A percentile compares a stretch with the other conserved stretches of the same genome.
These are phyloP conservation scores for Ramphastos sulfuratus DNA, from an alignment of 2,113 vertebrate species.

Conservation along the genomic window DNA sequence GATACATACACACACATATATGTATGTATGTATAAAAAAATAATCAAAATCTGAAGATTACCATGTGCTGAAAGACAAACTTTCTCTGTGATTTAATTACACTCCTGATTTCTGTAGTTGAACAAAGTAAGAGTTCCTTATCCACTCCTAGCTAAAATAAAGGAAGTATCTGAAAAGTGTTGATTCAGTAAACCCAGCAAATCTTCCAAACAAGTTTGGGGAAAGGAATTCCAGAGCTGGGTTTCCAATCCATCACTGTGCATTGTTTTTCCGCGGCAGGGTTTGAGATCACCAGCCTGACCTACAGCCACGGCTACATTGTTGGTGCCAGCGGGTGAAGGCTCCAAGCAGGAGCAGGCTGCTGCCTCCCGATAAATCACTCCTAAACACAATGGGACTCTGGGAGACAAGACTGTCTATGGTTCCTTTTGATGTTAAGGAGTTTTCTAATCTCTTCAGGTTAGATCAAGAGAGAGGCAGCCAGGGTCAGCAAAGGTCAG, in stretches of 20 bases:
- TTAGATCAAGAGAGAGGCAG: slow-evolving; percentile 16
- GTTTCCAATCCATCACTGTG: neutral
- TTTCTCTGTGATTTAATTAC: neutral
- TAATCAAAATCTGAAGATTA: neutral
- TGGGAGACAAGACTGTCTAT: neutral
- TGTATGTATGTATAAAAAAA: neutral
- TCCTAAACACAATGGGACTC: slow-evolving; percentile 17
- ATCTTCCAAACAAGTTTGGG: neutral
- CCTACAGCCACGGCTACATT: neutral
- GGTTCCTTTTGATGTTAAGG: slow-evolving; percentile 9
- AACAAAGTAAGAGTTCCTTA: neutral
- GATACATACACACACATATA: neutral
- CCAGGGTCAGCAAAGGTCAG: slow-evolving; percentile 16
- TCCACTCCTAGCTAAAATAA: neutral
- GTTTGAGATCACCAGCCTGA: slow-evolving; percentile 37
- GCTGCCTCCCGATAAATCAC: slow-evolving; percentile 59
- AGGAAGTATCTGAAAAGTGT: slow-evolving; percentile 14
- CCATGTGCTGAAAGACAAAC: neutral
- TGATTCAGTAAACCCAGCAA: neutral
- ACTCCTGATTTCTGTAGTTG: neutral
- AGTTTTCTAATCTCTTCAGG: slow-evolving; percentile 31
- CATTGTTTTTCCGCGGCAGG: slow-evolving; percentile 17
- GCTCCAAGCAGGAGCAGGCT: slow-evolving; percentile 56
- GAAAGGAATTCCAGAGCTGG: neutral
- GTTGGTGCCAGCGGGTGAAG: slow-evolving; percentile 71